These are phyloP conservation scores for Planococcus citri DNA, from an alignment of 1,140 invertebrate genomes.

Conservation along the genomic window DNA sequence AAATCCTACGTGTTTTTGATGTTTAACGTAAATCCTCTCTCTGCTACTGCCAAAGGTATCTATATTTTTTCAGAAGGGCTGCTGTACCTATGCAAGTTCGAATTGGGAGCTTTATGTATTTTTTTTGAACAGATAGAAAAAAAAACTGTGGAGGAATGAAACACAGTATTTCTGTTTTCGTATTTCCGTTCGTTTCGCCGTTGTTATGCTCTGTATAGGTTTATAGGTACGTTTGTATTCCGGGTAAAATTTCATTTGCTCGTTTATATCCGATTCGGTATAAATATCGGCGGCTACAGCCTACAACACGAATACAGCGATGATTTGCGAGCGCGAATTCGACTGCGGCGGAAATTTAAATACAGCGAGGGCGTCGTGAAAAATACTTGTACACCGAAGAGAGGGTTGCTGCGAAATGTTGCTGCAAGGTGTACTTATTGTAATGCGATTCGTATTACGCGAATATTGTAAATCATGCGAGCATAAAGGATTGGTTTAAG, in stretches of 20 bases:
- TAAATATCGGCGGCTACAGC: neutral
- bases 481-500: neutral
- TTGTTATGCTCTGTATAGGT: no score
- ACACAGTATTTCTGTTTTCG: neutral
- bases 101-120: neutral
- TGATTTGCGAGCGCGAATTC: neutral
- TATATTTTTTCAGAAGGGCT: no score
- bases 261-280: neutral
- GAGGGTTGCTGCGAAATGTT: neutral
- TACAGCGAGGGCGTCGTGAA: neutral
- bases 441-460: neutral
- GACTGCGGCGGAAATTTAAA: neutral
- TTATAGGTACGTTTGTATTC: neutral
- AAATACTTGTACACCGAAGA: no score
- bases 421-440: neutral
- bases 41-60: no score
- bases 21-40: neutral
- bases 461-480: constrained; percentile 7
- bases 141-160: no score
- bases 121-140: neutral
- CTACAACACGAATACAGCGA: no score
- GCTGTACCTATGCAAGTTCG: no score
- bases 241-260: neutral
- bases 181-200: neutral
- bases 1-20: no score